A percentile compares a stretch with the other conserved stretches of the same genome.
Evolutionary conservation across 2,113 vertebrate genomes (phyloP).

Genomic region (Pseudopipra pipra): DNA sequence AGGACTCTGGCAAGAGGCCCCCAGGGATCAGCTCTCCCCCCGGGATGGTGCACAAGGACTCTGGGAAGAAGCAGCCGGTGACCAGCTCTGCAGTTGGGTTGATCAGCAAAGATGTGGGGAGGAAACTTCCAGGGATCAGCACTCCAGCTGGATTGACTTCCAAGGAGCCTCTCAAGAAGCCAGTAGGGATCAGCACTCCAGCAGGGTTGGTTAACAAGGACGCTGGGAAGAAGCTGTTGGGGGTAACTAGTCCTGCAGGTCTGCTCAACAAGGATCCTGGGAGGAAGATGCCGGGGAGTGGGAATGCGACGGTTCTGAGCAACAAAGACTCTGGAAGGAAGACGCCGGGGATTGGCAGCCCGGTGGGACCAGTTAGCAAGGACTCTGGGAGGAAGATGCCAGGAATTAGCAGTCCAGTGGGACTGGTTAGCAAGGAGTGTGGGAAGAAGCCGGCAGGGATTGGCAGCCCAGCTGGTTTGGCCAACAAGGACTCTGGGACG

Average conservation of each 20-base stretch:
- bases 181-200: constrained; percentile 53
- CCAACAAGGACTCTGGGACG: constrained; percentile 67
- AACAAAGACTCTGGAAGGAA: constrained; percentile 76
- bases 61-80: constrained; percentile 71
- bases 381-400: constrained; percentile 72
- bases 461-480: constrained; percentile 34
- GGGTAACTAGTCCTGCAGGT: constrained; percentile 46
- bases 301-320: constrained; percentile 30
- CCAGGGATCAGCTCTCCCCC: constrained; percentile 60
- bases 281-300: constrained; percentile 55
- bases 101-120: constrained; percentile 72
- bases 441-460: constrained; percentile 70
- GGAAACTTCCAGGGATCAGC: constrained; percentile 60
- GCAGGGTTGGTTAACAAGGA: constrained; percentile 71
- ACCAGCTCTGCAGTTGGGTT: constrained; percentile 64
- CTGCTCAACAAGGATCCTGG: constrained; percentile 68
- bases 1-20: constrained; percentile 72
- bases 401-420: constrained; percentile 56
- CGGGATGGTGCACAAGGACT: constrained; percentile 70
- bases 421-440: constrained; percentile 74
- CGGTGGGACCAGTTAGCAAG: constrained; percentile 69
- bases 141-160: constrained; percentile 60
- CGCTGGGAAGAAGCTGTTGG: constrained; percentile 72
- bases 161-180: constrained; percentile 74
- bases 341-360: constrained; percentile 56